These are phyloP conservation scores for Tinamus guttatus DNA, from an alignment of 2,113 vertebrate genomes.

Conservation along the genomic window DNA sequence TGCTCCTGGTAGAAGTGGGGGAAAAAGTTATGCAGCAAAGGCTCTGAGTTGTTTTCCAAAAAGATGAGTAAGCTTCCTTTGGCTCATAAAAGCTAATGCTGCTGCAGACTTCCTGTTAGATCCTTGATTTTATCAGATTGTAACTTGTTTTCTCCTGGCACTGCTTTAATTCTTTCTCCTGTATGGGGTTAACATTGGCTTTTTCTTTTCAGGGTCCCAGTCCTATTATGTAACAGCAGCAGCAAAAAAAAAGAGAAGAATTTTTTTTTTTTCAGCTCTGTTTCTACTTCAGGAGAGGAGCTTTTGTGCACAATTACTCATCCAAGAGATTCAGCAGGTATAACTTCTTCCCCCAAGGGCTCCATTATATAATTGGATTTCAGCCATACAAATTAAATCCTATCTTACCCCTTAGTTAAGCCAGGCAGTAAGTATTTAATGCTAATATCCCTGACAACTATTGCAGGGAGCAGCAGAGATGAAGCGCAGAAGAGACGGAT, in stretches of 20 bases:
- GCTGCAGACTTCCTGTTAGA: constrained; percentile 69
- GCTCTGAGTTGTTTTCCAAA: constrained; percentile 49
- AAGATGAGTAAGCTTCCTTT: constrained; percentile 68
- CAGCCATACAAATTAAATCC: constrained; percentile 79
- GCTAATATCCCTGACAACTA: constrained; percentile 75
- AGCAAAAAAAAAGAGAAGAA: background rate
- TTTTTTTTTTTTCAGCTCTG: constrained; percentile 21
- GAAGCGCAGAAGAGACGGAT: constrained; percentile 30
- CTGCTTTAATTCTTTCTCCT: constrained; percentile 45
- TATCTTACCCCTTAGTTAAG: constrained; percentile 76
- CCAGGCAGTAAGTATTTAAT: constrained; percentile 77
- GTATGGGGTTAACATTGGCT: background rate
- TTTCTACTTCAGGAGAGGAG: constrained; percentile 61
- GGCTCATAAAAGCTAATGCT: constrained; percentile 50
- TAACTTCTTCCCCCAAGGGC: constrained; percentile 73
- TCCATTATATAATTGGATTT: constrained; percentile 78
- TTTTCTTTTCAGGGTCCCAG: constrained; percentile 61
- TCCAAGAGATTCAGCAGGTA: constrained; percentile 75
- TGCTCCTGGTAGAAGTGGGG: background rate
- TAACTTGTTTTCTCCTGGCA: constrained; percentile 67
- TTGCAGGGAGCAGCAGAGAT: constrained; percentile 48
- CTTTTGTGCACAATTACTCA: constrained; percentile 74
- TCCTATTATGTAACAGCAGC: constrained; percentile 53
- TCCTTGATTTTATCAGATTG: constrained; percentile 61
- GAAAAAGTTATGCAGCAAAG: constrained; percentile 35